phyloP scores from a whole-genome alignment of 2,113 vertebrate species.

The Pelobates fuscus region DNA sequence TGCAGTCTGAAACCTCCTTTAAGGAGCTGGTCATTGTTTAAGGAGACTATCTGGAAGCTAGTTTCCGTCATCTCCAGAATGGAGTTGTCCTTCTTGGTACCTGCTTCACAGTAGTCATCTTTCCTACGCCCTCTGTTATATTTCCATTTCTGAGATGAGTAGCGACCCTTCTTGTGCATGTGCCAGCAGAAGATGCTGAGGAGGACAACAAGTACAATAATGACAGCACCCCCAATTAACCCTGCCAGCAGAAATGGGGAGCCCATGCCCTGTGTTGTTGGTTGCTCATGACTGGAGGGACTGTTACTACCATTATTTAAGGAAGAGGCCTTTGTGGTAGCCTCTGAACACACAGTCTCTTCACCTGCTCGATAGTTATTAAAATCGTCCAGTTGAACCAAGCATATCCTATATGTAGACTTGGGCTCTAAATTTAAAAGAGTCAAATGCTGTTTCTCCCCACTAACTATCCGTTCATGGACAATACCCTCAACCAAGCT shows the following conservation, averaged over 20 bases:
- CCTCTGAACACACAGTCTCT: conserved; percentile 88
- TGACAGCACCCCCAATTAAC: conserved; percentile 89
- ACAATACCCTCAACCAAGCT: conserved; percentile 87
- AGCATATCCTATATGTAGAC: conserved; percentile 90
- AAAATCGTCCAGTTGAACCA: conserved; percentile 88
- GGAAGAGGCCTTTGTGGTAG: conserved; percentile 79
- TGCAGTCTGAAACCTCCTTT: conserved; percentile 99
- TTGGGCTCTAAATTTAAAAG: conserved; percentile 84
- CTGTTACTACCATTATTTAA: conserved; percentile 75
- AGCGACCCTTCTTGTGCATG: conserved; percentile 95
- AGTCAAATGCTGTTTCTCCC: conserved; percentile 80
- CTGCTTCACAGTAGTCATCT: conserved; percentile 98
- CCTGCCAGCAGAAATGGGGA: conserved; percentile 91
- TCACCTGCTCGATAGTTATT: conserved; percentile 86
- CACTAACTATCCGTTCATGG: conserved; percentile 85
- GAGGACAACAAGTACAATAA: conserved; percentile 87
- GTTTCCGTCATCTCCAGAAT: conserved; percentile 99
- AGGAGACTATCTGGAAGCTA: conserved; percentile 98
- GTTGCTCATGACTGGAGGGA: conserved; percentile 83
- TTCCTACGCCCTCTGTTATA: conserved; percentile 96
- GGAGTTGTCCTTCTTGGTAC: conserved; percentile 99
- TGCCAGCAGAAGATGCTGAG: conserved; percentile 96
- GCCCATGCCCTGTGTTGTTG: conserved; percentile 81
- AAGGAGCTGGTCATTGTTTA: conserved; percentile 99
- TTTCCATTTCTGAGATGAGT: conserved; percentile 94